Evolutionary conservation across 2,113 vertebrate species (phyloP).

Genomic region (Mugil cephalus): DNA sequence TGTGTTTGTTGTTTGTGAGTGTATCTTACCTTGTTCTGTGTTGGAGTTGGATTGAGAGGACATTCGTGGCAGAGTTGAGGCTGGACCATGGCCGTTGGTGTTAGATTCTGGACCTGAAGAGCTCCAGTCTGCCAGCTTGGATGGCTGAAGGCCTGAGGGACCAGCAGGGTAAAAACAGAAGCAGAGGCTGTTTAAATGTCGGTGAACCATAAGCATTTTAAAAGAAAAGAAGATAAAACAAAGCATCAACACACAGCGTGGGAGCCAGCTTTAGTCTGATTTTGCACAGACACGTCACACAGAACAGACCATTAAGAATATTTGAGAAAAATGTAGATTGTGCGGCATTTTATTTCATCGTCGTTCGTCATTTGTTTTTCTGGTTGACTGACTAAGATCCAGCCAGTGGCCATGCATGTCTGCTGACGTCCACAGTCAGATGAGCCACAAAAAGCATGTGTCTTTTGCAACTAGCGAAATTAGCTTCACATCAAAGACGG

Average conservation of each 20-base stretch:
- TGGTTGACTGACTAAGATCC: slow-evolving; percentile 34
- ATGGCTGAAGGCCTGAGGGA: slow-evolving; percentile 62
- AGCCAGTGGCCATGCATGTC: slow-evolving; percentile 43
- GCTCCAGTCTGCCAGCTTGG: slow-evolving; percentile 85
- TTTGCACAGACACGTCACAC: slow-evolving; percentile 8
- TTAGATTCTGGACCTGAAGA: slow-evolving; percentile 77
- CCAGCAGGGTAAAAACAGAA: not conserved
- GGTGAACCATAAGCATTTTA: not conserved
- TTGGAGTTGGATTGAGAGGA: slow-evolving; percentile 67
- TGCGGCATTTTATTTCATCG: not conserved
- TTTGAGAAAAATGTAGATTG: not conserved
- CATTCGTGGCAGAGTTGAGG: slow-evolving; percentile 83
- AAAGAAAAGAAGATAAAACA: slow-evolving; percentile 10
- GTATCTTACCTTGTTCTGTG: slow-evolving; percentile 85
- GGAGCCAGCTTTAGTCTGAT: not conserved
- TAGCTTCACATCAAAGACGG: slow-evolving; percentile 20
- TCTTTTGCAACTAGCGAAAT: slow-evolving; percentile 18
- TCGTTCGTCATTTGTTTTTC: slow-evolving; percentile 34
- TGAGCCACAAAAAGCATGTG: slow-evolving; percentile 24
- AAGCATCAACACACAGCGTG: not conserved
- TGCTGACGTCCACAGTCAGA: slow-evolving; percentile 24
- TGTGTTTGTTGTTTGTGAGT: not conserved
- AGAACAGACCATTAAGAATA: not conserved
- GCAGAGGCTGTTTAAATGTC: not conserved
- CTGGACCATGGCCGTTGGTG: slow-evolving; percentile 76